A percentile compares a stretch with the other conserved stretches of the same genome.
phyloP scores from a whole-genome alignment of 2,113 vertebrate species.

The Clarias magur region DNA sequence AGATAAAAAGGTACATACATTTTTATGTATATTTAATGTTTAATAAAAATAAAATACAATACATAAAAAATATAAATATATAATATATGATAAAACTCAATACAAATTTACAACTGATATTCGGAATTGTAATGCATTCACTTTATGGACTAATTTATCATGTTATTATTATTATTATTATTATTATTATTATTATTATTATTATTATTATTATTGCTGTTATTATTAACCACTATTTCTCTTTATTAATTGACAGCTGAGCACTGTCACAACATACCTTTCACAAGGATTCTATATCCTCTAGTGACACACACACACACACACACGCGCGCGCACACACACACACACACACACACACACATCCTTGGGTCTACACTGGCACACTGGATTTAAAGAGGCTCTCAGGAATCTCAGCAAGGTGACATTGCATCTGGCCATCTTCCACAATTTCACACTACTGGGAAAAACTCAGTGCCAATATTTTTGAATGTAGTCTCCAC shows the following conservation, averaged over 20 bases:
- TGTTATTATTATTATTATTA: not conserved
- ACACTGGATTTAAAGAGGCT: slow-evolving; percentile 62
- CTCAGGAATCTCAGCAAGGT: slow-evolving; percentile 72
- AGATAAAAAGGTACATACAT: not conserved
- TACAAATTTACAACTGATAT: not conserved
- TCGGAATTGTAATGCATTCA: not conserved
- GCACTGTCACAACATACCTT: slow-evolving; percentile 6
- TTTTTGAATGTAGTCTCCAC: not conserved
- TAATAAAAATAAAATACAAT: no score
- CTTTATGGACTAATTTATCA: not conserved
- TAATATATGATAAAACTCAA: not conserved
- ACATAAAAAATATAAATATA: not conserved
- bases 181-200: not conserved
- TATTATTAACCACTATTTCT: not conserved
- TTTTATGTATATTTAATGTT: no score
- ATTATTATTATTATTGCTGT: not conserved
- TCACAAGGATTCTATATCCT: not conserved
- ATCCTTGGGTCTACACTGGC: slow-evolving; percentile 20
- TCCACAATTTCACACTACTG: slow-evolving; percentile 65
- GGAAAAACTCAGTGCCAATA: slow-evolving; percentile 59
- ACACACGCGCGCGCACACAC: not conserved
- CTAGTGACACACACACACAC: not conserved
- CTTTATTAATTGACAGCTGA: not conserved
- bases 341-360: slow-evolving; percentile 35
- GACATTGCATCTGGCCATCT: slow-evolving; percentile 66